A percentile compares a stretch with the other conserved stretches of the same genome.
Evolutionary conservation across 2,113 vertebrate species (phyloP).

Genomic region (Myocastor coypus): DNA sequence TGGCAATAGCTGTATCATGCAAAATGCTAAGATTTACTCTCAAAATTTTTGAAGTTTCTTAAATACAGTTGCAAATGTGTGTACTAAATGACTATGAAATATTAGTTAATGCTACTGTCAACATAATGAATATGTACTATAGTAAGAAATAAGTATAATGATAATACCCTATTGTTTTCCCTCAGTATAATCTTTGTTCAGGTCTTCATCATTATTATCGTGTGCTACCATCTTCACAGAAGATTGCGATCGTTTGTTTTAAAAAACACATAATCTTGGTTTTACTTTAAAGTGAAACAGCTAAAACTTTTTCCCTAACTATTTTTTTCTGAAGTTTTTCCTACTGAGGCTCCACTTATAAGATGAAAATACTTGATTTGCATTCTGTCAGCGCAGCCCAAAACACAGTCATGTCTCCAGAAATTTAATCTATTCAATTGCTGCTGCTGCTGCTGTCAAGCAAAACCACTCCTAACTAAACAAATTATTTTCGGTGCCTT

Average conservation of each 20-base stretch:
- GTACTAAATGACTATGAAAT: neutral
- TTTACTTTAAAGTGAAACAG: constrained; percentile 30
- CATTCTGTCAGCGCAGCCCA: constrained; percentile 35
- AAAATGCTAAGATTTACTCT: neutral
- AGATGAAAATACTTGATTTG: constrained; percentile 56
- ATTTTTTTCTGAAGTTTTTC: neutral
- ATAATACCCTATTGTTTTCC: neutral
- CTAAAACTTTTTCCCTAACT: constrained; percentile 6
- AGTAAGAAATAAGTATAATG: neutral
- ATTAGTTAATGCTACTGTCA: neutral
- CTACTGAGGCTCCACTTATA: constrained; percentile 10
- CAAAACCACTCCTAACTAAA: constrained; percentile 71
- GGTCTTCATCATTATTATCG: neutral
- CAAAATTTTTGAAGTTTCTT: constrained; percentile 28
- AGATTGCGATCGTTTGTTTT: neutral
- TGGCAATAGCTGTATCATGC: neutral
- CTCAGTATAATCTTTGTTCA: neutral
- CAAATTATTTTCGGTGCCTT: constrained; percentile 66
- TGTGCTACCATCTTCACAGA: neutral
- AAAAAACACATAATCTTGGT: neutral
- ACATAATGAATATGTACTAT: neutral
- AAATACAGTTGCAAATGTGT: neutral
- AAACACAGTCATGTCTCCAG: constrained; percentile 58
- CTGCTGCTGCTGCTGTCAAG: constrained; percentile 45
- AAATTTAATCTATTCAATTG: constrained; percentile 56